Conservation (phyloP, 2,797 vertebrate genomes). For the Liparis tanakae region DNA sequence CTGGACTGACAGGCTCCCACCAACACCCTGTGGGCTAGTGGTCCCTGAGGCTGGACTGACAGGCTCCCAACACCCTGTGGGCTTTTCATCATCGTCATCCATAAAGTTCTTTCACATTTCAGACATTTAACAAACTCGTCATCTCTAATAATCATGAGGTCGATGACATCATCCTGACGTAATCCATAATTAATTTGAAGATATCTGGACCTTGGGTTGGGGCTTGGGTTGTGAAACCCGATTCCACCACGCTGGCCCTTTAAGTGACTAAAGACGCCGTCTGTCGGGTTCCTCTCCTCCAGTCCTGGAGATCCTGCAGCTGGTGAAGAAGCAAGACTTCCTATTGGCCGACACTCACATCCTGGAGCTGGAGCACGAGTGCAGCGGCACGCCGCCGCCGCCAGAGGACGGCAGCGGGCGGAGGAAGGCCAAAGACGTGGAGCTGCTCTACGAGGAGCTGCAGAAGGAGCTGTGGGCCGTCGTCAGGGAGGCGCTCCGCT, state of each 20-base stretch:
- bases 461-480: conserved; percentile 91
- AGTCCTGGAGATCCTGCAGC: conserved; percentile 91
- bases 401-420: conserved; percentile 75
- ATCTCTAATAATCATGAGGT: too few relatives aligned
- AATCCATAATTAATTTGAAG: too few relatives aligned
- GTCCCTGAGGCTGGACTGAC: neutral
- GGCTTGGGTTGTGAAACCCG: too few relatives aligned
- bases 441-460: conserved; percentile 91
- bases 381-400: conserved; percentile 34
- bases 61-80: conserved; percentile 1
- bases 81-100: too few relatives aligned
- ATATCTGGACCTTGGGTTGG: too few relatives aligned
- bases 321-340: conserved; percentile 90
- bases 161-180: too few relatives aligned
- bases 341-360: conserved; percentile 89
- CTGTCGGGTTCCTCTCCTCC: neutral
- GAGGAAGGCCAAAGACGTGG: conserved; percentile 88
- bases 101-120: neutral
- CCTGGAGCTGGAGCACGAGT: conserved; percentile 91
- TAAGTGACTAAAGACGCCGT: too few relatives aligned
- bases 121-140: too few relatives aligned
- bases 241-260: too few relatives aligned
- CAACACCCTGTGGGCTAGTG: neutral
- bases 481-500: conserved; percentile 85
- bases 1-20: too few relatives aligned